Evolutionary conservation across 2,113 vertebrate genomes (phyloP).

Genomic region (Chunga burmeisteri): DNA sequence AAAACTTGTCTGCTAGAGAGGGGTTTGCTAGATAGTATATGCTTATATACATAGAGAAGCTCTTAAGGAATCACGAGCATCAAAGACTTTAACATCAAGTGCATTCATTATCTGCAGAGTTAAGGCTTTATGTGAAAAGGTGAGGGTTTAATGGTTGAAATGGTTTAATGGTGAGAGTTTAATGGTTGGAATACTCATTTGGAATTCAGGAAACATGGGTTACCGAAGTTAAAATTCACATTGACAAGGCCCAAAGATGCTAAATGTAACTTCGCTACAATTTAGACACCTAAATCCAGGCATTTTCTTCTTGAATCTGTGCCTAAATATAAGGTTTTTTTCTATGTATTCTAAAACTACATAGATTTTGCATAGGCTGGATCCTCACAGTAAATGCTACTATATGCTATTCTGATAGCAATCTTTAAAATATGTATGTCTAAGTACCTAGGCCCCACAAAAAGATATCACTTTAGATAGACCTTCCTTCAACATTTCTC

Average conservation of each 20-base stretch:
- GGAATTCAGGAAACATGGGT: neutral
- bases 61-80: neutral
- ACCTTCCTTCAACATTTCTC: neutral
- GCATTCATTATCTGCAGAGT: neutral
- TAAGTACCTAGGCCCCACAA: neutral
- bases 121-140: neutral
- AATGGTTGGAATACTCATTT: neutral
- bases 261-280: neutral
- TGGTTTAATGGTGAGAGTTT: neutral
- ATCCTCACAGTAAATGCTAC: neutral
- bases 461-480: neutral
- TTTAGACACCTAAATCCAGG: neutral
- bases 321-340: neutral
- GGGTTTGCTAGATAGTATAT: neutral
- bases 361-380: neutral
- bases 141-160: neutral
- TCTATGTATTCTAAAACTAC: neutral
- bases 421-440: neutral
- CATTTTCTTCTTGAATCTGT: neutral
- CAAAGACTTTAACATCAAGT: neutral
- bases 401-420: neutral
- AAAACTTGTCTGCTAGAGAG: neutral
- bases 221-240: neutral
- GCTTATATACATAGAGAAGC: neutral
- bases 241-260: neutral